Percentiles rank a stretch among this genome's conserved stretches.
Evolutionary conservation across 2,797 vertebrate species (phyloP).

Genomic region (Erethizon dorsatum): DNA sequence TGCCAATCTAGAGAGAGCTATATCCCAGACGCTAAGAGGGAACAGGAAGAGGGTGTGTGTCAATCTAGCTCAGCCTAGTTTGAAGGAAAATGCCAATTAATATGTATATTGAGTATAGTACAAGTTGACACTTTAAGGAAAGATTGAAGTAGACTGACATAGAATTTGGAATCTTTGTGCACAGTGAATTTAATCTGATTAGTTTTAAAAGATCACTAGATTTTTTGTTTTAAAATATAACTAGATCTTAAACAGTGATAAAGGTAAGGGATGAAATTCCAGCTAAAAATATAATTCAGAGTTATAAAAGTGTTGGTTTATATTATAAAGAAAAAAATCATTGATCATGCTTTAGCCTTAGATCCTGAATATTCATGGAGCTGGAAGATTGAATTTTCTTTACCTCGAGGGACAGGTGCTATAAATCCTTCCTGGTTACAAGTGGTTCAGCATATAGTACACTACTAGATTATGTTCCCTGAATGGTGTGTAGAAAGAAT

Average conservation of each 20-base stretch:
- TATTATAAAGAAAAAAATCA: neutral
- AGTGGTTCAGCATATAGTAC: neutral
- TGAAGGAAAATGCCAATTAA: slow-evolving; percentile 17
- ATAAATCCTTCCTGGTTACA: neutral
- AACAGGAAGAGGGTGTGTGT: neutral
- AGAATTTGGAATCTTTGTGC: neutral
- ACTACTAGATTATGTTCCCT: neutral
- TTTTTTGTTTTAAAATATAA: neutral
- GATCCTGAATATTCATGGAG: neutral
- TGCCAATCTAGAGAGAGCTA: neutral
- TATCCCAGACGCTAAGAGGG: neutral
- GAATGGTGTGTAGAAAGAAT: neutral
- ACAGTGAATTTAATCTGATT: slow-evolving; percentile 18
- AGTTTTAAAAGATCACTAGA: neutral
- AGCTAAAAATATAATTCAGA: neutral
- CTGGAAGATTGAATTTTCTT: neutral
- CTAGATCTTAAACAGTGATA: neutral
- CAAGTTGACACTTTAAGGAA: neutral
- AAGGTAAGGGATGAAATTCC: neutral
- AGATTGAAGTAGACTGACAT: neutral
- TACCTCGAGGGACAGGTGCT: neutral
- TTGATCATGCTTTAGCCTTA: neutral
- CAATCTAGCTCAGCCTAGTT: neutral
- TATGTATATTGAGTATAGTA: neutral
- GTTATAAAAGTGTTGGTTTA: neutral